Conservation (phyloP, 1,140 invertebrate species). For the Psix sp. region DNA sequence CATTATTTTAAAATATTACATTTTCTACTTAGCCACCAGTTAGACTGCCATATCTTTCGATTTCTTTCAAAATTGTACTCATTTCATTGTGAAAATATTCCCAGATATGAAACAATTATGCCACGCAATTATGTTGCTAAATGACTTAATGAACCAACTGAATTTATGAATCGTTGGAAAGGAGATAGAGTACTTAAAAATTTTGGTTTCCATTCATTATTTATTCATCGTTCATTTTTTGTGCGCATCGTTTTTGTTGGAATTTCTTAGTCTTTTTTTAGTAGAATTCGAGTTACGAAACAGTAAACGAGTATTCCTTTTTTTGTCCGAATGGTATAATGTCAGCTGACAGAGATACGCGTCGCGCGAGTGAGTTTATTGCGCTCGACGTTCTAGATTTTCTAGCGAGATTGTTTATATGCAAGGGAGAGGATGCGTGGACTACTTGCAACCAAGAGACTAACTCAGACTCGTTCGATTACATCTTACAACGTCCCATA, state of each 20-base stretch:
- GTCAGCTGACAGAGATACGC: slow-evolving; percentile 42
- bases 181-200: too few relatives aligned
- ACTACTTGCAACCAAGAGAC: slow-evolving; percentile 67
- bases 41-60: too few relatives aligned
- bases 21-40: too few relatives aligned
- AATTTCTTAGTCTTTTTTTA: not conserved
- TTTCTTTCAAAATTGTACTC: too few relatives aligned
- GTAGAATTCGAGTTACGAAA: slow-evolving; percentile 27
- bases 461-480: slow-evolving; percentile 59
- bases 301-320: slow-evolving; percentile 23
- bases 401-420: slow-evolving; percentile 74
- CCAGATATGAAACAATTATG: too few relatives aligned
- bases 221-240: too few relatives aligned
- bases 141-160: too few relatives aligned
- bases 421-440: slow-evolving; percentile 71
- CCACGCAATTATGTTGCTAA: too few relatives aligned
- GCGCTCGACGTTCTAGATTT: slow-evolving; percentile 70
- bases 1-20: too few relatives aligned
- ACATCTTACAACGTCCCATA: slow-evolving; percentile 56
- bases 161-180: too few relatives aligned
- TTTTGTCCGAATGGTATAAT: slow-evolving; percentile 34
- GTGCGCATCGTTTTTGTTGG: slow-evolving; percentile 1
- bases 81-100: too few relatives aligned
- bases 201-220: too few relatives aligned
- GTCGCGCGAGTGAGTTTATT: slow-evolving; percentile 61